Base-by-base conservation (phyloP, 2,888 invertebrate species). In the Drosophila parthenogenetica region DNA sequence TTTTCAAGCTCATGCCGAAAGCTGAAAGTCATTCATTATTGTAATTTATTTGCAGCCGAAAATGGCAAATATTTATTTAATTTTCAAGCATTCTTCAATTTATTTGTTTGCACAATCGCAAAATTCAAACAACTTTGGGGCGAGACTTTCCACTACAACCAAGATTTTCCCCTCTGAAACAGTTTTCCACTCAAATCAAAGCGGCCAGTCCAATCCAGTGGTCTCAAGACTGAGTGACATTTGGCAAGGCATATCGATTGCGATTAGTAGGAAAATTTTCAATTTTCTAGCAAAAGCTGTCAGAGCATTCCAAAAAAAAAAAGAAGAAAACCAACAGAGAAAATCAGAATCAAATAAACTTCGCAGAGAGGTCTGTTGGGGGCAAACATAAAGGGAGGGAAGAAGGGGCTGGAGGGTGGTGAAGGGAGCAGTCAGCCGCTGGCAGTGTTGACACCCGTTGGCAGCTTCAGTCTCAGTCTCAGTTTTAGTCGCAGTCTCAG, bases 11-110 rank as follows among this genome's bases (percentile, higher is more conserved):
- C 29, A 65, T 55, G 57, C 55, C 39, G 40, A 67, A 55, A 37
- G 22, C 13, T 16, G 19, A 42, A 53, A 77, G 74, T 81, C 89
- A 87, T 85, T 85, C 85, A 85, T 89, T 85, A 89, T 87, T 84
- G 81, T 89, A 89, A 89, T 85, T 84, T 89, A 85, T 85, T 89
- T 84, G 84, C 83, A 76, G 73, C 74, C 66, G 87, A 70, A 84
- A 79, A 89, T 87, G 82, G 60, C 87, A 86, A 86, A 89, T 86
- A 89, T 89, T 86, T 86, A 89, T 89, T 89, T 82, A 87, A 86
- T 86, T 85, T 87, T 85, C 77, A 69, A 87, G 89, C 68, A 85
- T 82, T 79, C 88, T 85, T 83, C 75, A 81, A 88, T 89, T 88
- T 89, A 89, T 88, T 90, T 88, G 86, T 87, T 87, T 89, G 74